Evolutionary conservation across 2,888 invertebrate genomes (phyloP), one percentile per base, ranked within the genome.

Genomic region (Parnassius smintheus): DNA sequence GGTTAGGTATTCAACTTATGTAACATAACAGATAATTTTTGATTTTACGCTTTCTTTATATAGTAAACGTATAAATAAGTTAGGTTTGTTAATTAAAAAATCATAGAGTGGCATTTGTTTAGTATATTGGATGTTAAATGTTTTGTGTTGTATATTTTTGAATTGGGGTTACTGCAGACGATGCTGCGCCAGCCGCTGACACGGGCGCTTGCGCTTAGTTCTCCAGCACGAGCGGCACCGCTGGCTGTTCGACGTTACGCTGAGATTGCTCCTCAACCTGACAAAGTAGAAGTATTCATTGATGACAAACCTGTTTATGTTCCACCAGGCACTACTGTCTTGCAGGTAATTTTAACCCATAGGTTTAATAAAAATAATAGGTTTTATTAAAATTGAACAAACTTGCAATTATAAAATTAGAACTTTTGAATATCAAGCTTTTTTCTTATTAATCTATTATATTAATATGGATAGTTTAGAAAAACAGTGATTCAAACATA

Each of bases 231-330:
- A 61, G 82, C 78, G 64, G 85, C 85, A 56, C 87, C 91, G 56
- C 65, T 92, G 65, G 90, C 88, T 65, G 76, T 80, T 42, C 87
- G 91, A 63, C 88, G 91, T 72, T 91, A 88, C 70, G 91, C 93
- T 55, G 88, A 86, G 64, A 84, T 82, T 66, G 90, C 86, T 65
- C 83, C 93, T 65, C 93, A 93, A 62, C 94, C 95, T 49, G 95
- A 97, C 68, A 95, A 96, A 79, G 94, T 99, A 52, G 99, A 99
- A 92, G 96, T 99, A 55, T 99, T 99, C 89, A 96, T 99, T 75
- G 98, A 99, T 93, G 99, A 98, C 85, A 96, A 98, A 83, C 95
- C 96, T 68, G 98, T 99, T 1, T 91, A 96, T 78, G 99, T 99
- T 48, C 95, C 96, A 53, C 99, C 99, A 41, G 99, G 99, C 61